phyloP scores from a whole-genome alignment of 2,797 vertebrate species.

The Taenioides sp. region DNA sequence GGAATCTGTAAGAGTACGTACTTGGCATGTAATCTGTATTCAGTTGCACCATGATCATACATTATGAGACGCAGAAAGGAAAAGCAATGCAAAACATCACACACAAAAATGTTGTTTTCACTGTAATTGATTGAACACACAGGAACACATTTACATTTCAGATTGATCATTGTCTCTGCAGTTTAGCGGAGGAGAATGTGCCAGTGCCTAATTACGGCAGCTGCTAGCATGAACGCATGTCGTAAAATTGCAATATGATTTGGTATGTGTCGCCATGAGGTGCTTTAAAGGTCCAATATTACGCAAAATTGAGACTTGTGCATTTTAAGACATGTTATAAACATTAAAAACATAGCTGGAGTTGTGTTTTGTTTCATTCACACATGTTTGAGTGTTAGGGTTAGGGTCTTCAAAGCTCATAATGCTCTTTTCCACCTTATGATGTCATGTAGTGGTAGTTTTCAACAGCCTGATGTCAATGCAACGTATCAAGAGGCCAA shows the following conservation, averaged over 20 bases:
- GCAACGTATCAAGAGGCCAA: too few relatives aligned
- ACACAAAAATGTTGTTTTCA: constrained; percentile 41
- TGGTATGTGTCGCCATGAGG: constrained; percentile 35
- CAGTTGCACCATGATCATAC: constrained; percentile 22
- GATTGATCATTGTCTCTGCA: constrained; percentile 63
- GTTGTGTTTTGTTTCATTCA: too few relatives aligned
- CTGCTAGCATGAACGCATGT: constrained; percentile 47
- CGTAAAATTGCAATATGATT: constrained; percentile 32
- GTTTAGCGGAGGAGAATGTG: constrained; percentile 44
- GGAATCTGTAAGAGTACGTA: constrained; percentile 18
- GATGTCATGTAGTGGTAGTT: too few relatives aligned
- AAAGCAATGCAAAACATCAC: constrained; percentile 33
- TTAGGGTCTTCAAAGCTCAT: too few relatives aligned
- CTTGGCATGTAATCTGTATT: constrained; percentile 31
- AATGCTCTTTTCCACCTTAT: too few relatives aligned
- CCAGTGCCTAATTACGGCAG: constrained; percentile 52
- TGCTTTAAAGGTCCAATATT: background rate
- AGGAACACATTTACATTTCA: constrained; percentile 62
- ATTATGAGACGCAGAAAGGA: constrained; percentile 24
- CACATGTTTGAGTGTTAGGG: too few relatives aligned
- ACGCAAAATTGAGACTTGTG: too few relatives aligned
- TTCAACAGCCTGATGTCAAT: too few relatives aligned
- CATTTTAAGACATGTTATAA: too few relatives aligned
- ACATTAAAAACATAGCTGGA: too few relatives aligned
- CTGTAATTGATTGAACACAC: constrained; percentile 57